A percentile compares a stretch with the other conserved stretches of the same genome.
These are phyloP conservation scores for Microplitis deprimator DNA, from an alignment of 2,888 invertebrate species.

Conservation along the genomic window DNA sequence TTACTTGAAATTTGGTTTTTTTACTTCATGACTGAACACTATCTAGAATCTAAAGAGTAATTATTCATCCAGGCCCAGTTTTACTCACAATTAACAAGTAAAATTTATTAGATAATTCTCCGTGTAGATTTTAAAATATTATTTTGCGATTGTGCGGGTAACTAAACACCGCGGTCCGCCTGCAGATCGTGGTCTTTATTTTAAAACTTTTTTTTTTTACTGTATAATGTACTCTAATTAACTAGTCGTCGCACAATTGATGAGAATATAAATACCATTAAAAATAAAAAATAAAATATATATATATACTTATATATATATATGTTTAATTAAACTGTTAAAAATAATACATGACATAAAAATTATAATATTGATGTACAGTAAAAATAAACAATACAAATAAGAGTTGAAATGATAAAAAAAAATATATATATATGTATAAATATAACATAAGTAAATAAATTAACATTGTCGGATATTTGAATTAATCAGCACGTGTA, in stretches of 20 bases:
- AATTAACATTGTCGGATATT: background rate
- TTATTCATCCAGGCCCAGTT: no score
- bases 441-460: no score
- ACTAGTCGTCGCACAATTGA: slow-evolving; percentile 24
- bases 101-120: no score
- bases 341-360: slow-evolving; percentile 17
- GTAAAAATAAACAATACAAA: slow-evolving; percentile 3
- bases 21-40: no score
- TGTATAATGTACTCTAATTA: slow-evolving; percentile 31
- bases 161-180: slow-evolving; percentile 48
- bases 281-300: background rate
- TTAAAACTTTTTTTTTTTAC: slow-evolving; percentile 29
- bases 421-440: no score
- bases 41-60: no score
- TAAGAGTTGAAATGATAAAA: background rate
- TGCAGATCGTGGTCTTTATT: slow-evolving; percentile 48
- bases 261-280: background rate
- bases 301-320: background rate
- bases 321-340: slow-evolving; percentile 6
- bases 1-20: no score
- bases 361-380: background rate
- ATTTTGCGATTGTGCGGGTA: slow-evolving; percentile 44
- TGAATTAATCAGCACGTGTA: background rate
- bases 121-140: background rate
- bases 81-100: no score